Base-by-base conservation (phyloP, 2,797 vertebrate genomes). In the Serranus cabrilla region DNA sequence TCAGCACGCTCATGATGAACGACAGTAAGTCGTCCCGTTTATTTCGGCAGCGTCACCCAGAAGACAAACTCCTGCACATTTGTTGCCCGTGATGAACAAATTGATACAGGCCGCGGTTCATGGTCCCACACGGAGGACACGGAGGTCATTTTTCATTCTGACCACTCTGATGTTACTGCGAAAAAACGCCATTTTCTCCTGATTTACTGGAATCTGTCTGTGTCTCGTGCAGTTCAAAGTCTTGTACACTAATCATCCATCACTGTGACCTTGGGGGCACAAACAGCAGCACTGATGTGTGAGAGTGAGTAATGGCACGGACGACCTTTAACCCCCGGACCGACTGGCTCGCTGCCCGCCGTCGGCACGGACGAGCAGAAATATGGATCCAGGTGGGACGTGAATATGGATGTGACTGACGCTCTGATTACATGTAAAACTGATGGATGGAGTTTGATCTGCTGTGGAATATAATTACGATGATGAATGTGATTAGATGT, bases 241-340 rank as follows among this genome's bases (percentile, higher is more conserved):
- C 71, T 14, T 31, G 73, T 76, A 80, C 90, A 92, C 86, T 78
- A 85, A 78, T 76, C 87, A 93, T 93, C 91, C 90, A 93, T 95
- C 92, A 91, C 79, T 16, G n/a, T 71, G 93, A 94, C 92, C 92
- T 93, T 89, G 91, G 77, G 82, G 83, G 77, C 83, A 70, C 55
- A 72, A 90, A 82, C 82, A 68, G 85, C 81, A 72, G 68, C 55
- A 18, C 69, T 70, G 86, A 87, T 86, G 85, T 76, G 86, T 78
- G 80, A 74, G 75, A 54, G 40, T 85, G 85, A 90, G 83, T 86
- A 81, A 89, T 81, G 80, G 76, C 60, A 42, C 4, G 20, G 56
- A 9, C 17, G 56, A 82, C 78, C 81, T 89, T 82, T 86, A 76
- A 66, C 80, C 60, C 66, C 68, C 7, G 37, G 42, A 43, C 81